phyloP scores from a whole-genome alignment of 2,113 vertebrate genomes.

The Amia ocellicauda region DNA sequence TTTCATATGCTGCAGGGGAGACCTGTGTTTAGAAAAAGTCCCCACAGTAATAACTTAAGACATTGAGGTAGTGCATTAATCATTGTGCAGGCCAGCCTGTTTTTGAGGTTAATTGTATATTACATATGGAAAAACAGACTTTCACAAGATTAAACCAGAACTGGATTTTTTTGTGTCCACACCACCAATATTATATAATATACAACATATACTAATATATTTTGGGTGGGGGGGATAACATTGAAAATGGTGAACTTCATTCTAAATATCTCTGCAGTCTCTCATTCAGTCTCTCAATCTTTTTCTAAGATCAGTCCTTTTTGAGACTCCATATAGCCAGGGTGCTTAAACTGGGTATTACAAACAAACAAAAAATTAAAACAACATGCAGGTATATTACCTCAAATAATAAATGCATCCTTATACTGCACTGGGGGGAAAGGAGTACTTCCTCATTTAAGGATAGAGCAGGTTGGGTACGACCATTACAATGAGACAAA shows the following conservation, averaged over 20 bases:
- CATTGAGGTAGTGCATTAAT: constrained; percentile 23
- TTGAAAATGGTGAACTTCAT: neutral
- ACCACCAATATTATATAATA: constrained; percentile 4
- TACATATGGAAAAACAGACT: neutral
- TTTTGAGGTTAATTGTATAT: neutral
- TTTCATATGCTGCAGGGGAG: constrained; percentile 52
- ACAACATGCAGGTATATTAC: no score
- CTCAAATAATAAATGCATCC: no score
- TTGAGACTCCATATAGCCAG: no score
- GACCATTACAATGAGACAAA: no score
- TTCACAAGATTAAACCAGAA: neutral
- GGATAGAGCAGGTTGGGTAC: no score
- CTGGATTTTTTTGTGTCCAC: neutral
- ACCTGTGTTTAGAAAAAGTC: constrained; percentile 46
- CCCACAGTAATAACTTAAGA: constrained; percentile 51
- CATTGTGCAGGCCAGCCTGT: constrained; percentile 38
- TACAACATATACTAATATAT: neutral
- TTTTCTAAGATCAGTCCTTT: no score
- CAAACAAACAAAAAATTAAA: no score
- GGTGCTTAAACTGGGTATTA: no score
- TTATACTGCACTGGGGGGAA: no score
- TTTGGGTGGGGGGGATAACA: neutral
- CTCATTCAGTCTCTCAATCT: no score
- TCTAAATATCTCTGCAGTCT: constrained; percentile 3
- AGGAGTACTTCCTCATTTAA: no score